phyloP scores from a whole-genome alignment of 2,888 invertebrate genomes.

The Nephrocerus scutellatus region DNA sequence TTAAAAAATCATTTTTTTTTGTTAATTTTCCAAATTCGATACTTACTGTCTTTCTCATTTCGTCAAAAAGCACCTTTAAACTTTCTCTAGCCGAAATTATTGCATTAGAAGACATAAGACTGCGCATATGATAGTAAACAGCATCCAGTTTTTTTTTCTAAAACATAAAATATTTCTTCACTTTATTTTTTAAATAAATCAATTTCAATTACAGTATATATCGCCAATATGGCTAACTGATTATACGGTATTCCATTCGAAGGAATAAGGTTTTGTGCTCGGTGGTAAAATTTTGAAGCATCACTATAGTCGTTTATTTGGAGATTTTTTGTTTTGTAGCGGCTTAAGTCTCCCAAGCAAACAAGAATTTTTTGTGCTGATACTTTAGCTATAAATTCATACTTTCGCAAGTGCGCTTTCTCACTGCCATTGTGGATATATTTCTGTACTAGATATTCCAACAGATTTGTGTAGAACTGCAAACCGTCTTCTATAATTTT shows the following conservation, averaged over 20 bases:
- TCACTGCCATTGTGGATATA: conserved; percentile 60
- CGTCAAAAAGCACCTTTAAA: conserved; percentile 80
- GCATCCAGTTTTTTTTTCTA: conserved; percentile 72
- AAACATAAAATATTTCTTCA: not conserved
- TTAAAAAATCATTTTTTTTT: conserved; percentile 18
- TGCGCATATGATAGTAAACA: conserved; percentile 94
- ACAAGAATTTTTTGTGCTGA: conserved; percentile 83
- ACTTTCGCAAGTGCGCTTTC: conserved; percentile 41
- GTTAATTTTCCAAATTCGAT: too few species aligned
- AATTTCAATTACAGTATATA: conserved; percentile 46
- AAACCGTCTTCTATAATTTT: conserved; percentile 70
- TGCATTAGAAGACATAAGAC: conserved; percentile 89
- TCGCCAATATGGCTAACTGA: conserved; percentile 85
- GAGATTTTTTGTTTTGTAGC: conserved; percentile 71
- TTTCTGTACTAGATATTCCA: conserved; percentile 64
- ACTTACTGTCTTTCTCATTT: conserved; percentile 71
- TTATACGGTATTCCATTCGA: conserved; percentile 94
- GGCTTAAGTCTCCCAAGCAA: conserved; percentile 84
- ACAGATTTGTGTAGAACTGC: conserved; percentile 67
- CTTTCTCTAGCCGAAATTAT: conserved; percentile 88
- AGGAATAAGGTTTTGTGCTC: conserved; percentile 88
- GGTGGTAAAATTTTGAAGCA: conserved; percentile 81
- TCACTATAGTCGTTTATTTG: conserved; percentile 39
- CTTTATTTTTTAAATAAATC: conserved; percentile 1
- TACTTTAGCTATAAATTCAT: conserved; percentile 68